Conservation (phyloP, 2,888 invertebrate genomes). For the Drosophila suboccidentalis region DNA sequence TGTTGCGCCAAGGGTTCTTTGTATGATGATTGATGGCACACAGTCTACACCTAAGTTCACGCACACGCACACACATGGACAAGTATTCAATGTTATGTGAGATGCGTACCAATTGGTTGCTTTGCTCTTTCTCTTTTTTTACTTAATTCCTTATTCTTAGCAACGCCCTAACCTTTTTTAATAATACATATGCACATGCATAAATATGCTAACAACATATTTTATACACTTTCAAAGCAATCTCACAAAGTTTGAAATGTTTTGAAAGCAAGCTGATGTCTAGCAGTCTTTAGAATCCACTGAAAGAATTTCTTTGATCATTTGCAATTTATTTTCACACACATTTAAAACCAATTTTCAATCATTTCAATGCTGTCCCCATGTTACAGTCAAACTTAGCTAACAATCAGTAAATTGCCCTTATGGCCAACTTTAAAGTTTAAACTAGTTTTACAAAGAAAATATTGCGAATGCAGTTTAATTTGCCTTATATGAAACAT, state of each 20-base stretch:
- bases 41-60: conserved; percentile 3
- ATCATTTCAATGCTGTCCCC: not conserved
- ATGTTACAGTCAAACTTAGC: not conserved
- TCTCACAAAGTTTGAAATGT: not conserved
- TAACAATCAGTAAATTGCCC: no score
- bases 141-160: not conserved
- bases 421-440: not conserved
- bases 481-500: no score
- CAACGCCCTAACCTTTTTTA: not conserved
- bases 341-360: not conserved
- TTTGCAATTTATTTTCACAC: not conserved
- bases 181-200: not conserved
- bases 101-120: conserved; percentile 14
- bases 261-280: not conserved
- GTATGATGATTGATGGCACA: conserved; percentile 50
- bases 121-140: not conserved
- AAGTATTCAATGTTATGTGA: conserved; percentile 23
- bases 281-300: not conserved
- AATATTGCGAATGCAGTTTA: no score
- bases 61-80: not conserved
- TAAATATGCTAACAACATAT: conserved; percentile 1
- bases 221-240: not conserved
- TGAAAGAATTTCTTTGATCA: not conserved
- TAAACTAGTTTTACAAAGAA: not conserved
- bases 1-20: conserved; percentile 14